Percentiles rank a stretch among this genome's conserved stretches.
Conservation (phyloP, 2,113 vertebrate species). For the Merops nubicus region DNA sequence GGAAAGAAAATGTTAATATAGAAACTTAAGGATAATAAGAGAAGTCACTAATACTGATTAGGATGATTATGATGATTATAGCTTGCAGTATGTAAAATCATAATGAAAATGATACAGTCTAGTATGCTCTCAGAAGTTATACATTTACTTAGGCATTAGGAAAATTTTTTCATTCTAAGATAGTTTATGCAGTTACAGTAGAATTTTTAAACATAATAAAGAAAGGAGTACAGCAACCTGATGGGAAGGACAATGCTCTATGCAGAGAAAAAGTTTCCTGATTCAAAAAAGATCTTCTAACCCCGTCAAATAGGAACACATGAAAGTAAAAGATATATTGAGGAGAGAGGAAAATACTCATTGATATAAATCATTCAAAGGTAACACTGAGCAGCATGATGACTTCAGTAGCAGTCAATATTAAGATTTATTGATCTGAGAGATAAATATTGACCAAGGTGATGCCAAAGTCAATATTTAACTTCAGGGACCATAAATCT, state of each 20-base stretch:
- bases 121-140: neutral
- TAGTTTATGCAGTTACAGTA: neutral
- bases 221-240: neutral
- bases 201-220: neutral
- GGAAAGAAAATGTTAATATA: constrained; percentile 8
- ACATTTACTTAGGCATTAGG: neutral
- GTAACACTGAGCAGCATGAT: neutral
- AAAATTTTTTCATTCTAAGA: neutral
- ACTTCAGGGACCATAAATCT: constrained; percentile 61
- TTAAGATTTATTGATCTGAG: constrained; percentile 51
- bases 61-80: constrained; percentile 32
- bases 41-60: constrained; percentile 25
- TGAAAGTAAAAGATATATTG: constrained; percentile 16
- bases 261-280: neutral
- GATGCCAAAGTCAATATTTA: constrained; percentile 65
- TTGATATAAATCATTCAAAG: constrained; percentile 30
- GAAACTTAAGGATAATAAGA: constrained; percentile 15
- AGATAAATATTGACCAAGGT: constrained; percentile 63
- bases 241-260: neutral
- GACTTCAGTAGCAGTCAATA: constrained; percentile 37
- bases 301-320: neutral
- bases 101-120: constrained; percentile 22
- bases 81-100: constrained; percentile 1
- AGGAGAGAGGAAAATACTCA: neutral
- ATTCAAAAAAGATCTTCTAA: neutral